A percentile compares a stretch with the other conserved stretches of the same genome.
Evolutionary conservation across 2,888 invertebrate species (phyloP).

Genomic region (Formica aserva): DNA sequence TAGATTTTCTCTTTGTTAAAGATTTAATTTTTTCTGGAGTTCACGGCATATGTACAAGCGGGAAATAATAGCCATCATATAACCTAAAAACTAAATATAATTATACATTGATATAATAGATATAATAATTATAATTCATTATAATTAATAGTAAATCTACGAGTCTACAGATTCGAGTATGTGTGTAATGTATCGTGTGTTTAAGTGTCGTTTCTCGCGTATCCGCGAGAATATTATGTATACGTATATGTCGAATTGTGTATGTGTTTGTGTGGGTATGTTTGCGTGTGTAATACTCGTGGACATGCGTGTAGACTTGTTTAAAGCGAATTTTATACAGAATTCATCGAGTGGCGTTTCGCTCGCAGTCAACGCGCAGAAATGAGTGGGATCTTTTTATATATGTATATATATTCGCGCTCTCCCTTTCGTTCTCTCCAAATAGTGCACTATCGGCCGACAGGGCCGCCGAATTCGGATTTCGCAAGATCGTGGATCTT

Average conservation of each 20-base stretch:
- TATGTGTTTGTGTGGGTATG: slow-evolving; percentile 54
- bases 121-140: slow-evolving; percentile 81
- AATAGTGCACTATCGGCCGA: slow-evolving; percentile 45
- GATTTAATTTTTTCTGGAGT: slow-evolving; percentile 84
- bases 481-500: slow-evolving; percentile 58
- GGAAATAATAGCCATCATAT: slow-evolving; percentile 78
- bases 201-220: neutral
- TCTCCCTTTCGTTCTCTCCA: slow-evolving; percentile 27
- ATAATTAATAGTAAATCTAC: slow-evolving; percentile 83
- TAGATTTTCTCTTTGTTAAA: slow-evolving; percentile 84
- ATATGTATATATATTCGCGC: neutral
- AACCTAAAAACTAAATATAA: slow-evolving; percentile 85
- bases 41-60: slow-evolving; percentile 86
- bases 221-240: slow-evolving; percentile 51
- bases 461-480: slow-evolving; percentile 71
- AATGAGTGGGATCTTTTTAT: slow-evolving; percentile 46
- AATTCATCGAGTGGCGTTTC: slow-evolving; percentile 67
- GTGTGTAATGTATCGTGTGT: slow-evolving; percentile 61
- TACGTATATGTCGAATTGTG: slow-evolving; percentile 25
- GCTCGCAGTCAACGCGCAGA: slow-evolving; percentile 65
- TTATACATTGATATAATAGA: slow-evolving; percentile 84
- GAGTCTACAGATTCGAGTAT: slow-evolving; percentile 82
- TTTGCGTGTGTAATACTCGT: slow-evolving; percentile 48
- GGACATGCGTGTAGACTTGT: slow-evolving; percentile 59
- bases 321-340: slow-evolving; percentile 71